Evolutionary conservation across 2,113 vertebrate genomes (phyloP).

Genomic region (Choloepus hoffmanni): DNA sequence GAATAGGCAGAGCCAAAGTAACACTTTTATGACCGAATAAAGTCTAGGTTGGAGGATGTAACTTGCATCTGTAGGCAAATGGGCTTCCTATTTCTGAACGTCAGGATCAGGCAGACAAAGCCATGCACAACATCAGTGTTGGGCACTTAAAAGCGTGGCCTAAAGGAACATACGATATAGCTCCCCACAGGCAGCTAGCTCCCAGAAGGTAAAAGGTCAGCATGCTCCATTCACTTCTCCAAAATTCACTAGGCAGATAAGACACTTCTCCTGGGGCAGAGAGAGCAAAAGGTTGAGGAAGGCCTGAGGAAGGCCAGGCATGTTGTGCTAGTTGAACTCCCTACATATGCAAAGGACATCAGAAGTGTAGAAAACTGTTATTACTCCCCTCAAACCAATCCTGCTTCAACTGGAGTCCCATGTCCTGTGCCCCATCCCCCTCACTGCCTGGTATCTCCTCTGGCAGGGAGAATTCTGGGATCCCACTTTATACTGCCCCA

Average conservation of each 20-base stretch:
- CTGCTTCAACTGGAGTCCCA: background rate
- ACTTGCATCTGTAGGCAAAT: background rate
- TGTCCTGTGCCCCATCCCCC: background rate
- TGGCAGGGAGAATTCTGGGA: background rate
- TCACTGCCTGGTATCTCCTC: background rate
- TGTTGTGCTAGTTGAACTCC: background rate
- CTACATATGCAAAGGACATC: background rate
- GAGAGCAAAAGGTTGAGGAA: background rate
- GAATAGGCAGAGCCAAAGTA: background rate
- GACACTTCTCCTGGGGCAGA: background rate
- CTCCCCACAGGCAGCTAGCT: background rate
- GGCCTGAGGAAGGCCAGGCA: fast-evolving
- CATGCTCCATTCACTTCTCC: background rate
- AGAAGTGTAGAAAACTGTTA: background rate
- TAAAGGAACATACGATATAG: background rate
- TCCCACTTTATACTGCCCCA: background rate
- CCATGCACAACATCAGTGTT: background rate
- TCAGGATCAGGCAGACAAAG: background rate
- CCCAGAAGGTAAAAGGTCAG: background rate
- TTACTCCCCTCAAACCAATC: background rate
- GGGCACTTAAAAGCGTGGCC: background rate
- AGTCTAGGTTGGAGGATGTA: background rate
- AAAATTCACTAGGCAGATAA: background rate
- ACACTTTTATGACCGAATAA: background rate
- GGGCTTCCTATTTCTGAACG: background rate